Evolutionary conservation across 2,113 vertebrate genomes (phyloP).

Genomic region (Oncorhynchus clarkii): DNA sequence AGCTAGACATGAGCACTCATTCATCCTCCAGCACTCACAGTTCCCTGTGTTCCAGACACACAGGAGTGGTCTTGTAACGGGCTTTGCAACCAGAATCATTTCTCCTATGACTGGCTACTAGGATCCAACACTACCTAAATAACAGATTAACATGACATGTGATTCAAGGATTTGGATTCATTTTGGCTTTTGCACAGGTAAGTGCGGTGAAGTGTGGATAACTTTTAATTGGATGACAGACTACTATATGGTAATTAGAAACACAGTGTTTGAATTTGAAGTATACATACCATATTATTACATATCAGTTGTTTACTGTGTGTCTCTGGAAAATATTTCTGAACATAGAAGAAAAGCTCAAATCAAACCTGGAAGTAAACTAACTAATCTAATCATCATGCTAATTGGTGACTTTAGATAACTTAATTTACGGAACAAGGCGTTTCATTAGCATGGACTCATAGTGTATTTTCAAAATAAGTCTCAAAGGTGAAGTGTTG

Average conservation of each 20-base stretch:
- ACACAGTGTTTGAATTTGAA: neutral
- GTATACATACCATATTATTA: neutral
- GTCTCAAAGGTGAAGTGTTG: no score
- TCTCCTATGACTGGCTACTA: no score
- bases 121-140: neutral
- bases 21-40: constrained; percentile 11
- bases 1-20: neutral
- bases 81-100: neutral
- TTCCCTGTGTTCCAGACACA: constrained; percentile 9
- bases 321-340: no score
- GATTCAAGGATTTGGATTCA: neutral
- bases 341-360: no score
- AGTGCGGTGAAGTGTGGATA: neutral
- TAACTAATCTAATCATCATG: neutral
- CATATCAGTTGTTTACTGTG: neutral
- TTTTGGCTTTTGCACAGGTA: neutral
- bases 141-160: neutral
- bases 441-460: neutral
- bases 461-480: neutral
- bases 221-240: neutral
- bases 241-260: no score
- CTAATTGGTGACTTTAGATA: neutral
- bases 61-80: neutral
- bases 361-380: no score
- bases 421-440: neutral